phyloP scores from a whole-genome alignment of 2,113 vertebrate species.

The Carassius gibelio region DNA sequence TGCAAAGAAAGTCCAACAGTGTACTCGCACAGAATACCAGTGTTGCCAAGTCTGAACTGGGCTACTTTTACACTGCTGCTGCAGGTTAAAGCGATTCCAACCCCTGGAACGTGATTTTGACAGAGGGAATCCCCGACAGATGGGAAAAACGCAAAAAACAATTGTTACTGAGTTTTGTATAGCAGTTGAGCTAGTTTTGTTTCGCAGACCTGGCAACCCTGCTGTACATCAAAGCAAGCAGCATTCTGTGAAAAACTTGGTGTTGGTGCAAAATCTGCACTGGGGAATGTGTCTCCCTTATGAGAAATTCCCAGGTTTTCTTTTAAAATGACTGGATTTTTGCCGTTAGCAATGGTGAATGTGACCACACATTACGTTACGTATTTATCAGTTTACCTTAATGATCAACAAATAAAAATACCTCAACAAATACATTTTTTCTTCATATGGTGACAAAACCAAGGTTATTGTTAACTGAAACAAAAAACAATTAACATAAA shows the following conservation, averaged over 20 bases:
- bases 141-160: background rate
- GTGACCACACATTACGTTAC: background rate
- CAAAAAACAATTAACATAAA: too few species aligned
- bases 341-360: background rate
- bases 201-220: background rate
- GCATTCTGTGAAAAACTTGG: background rate
- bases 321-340: background rate
- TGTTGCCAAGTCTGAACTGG: background rate
- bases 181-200: background rate
- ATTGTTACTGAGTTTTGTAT: background rate
- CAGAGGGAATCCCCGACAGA: fast-evolving
- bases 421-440: too few species aligned
- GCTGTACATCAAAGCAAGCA: background rate
- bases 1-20: background rate
- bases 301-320: background rate
- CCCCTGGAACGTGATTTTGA: too few species aligned
- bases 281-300: background rate
- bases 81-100: background rate
- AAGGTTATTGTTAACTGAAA: too few species aligned
- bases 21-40: background rate
- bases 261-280: background rate
- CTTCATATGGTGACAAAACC: too few species aligned
- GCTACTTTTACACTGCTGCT: too few species aligned
- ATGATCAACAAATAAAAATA: too few species aligned
- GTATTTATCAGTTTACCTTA: too few species aligned